Conservation (phyloP, 1,140 invertebrate species). For the Atta colombica region DNA sequence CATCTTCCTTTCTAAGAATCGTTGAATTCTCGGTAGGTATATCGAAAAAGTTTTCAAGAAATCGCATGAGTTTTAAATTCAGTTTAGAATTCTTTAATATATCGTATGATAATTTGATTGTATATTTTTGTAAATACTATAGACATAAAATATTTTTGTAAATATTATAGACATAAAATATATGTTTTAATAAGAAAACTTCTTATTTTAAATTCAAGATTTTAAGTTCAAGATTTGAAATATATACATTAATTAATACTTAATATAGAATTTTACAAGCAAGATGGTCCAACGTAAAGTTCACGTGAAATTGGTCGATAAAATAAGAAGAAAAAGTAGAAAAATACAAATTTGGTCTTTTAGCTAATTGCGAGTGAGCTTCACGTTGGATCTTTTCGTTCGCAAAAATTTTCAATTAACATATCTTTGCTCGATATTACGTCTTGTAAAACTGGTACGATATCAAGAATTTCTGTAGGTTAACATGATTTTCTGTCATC, state of each 20-base stretch:
- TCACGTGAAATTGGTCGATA: background rate
- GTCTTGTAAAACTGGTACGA: slow-evolving; percentile 1
- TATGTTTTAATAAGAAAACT: background rate
- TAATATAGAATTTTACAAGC: background rate
- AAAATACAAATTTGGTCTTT: background rate
- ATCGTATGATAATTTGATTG: slow-evolving; percentile 17
- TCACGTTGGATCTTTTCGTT: background rate
- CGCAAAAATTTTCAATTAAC: slow-evolving; percentile 32
- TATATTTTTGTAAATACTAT: no score
- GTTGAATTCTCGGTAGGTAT: background rate
- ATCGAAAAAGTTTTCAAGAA: background rate
- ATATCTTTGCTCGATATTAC: background rate
- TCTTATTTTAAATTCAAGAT: background rate
- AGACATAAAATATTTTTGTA: background rate
- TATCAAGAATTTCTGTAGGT: slow-evolving; percentile 12
- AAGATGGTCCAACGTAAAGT: background rate
- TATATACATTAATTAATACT: background rate
- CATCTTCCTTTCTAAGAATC: background rate
- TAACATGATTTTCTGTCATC: slow-evolving; percentile 1
- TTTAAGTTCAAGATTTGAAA: background rate
- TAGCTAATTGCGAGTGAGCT: slow-evolving; percentile 15
- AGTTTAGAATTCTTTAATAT: background rate
- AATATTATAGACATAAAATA: background rate
- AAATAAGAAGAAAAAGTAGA: no score
- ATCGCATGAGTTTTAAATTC: background rate